Base-by-base conservation (phyloP, 2,888 invertebrate genomes). In the Synergus gifuensis region DNA sequence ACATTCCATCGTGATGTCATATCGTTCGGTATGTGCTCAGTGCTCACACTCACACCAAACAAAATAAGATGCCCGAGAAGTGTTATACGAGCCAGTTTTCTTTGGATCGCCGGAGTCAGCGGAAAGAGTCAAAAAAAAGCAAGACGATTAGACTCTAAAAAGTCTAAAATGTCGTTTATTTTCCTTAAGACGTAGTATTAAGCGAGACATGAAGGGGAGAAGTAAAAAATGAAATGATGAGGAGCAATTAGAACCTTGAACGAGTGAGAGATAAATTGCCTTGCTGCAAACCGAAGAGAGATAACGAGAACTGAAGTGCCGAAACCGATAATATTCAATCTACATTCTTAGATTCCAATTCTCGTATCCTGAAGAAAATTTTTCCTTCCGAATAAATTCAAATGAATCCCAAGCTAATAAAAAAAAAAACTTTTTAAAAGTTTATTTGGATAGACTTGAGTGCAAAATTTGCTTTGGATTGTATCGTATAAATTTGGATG, bases 1-100 rank as follows among this genome's bases (percentile, higher is more conserved):
- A 82, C 90, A 91, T 91, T 91, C 91, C 90, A 81, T 76, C 83
- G 86, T 89, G 91, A 91, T 90, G 91, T 90, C 91, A 91, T 88
- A 86, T 85, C 80, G 36, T 60, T 64, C 63, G 81, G 79, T 78
- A 79, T 82, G 81, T 28, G 3, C 28, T 28, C 28, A 28, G 81
- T 28, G 3, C 28, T 28, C 28, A 28, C 78, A 80, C 77, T 76
- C 79, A 78, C 60, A 82, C 80, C 66, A 81, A 83, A 81, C 82
- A 63, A 76, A 77, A 77, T 77, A 78, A 80, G 81, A 83, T 80
- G 82, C 76, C 69, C 80, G 78, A 62, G 76, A 76, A 58, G 63
- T 28, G 49, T 36, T 54, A 76, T 28, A 28, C 28, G 64, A 40
- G 49, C 46, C 28, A 62, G 42, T 76, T 76, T 76, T 62, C 60